These are phyloP conservation scores for Erpornis zantholeuca DNA, from an alignment of 2,113 vertebrate species.

Conservation along the genomic window DNA sequence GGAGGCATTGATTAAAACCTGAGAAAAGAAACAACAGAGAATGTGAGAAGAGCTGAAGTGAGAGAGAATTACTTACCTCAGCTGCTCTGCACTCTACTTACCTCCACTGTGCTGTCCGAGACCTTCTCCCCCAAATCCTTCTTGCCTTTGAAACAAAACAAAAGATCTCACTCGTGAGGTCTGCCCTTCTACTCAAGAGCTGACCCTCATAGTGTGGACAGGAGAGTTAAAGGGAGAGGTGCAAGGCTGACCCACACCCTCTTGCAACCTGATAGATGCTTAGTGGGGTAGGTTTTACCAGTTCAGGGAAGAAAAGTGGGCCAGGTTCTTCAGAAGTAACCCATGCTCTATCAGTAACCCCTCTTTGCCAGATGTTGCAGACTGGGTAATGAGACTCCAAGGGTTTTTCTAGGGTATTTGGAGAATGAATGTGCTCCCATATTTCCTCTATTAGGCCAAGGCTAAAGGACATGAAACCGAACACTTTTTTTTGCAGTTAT, in stretches of 20 bases:
- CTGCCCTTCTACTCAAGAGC: background rate
- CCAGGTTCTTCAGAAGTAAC: background rate
- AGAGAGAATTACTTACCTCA: slow-evolving; percentile 76
- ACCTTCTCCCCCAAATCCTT: slow-evolving; percentile 87
- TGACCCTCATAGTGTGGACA: background rate
- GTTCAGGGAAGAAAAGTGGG: background rate
- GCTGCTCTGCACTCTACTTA: slow-evolving; percentile 82
- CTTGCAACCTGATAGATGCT: background rate
- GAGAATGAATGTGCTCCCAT: background rate
- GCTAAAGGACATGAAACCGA: background rate
- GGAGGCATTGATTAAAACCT: slow-evolving; percentile 86
- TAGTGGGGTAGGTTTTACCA: background rate
- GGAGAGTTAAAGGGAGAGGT: background rate
- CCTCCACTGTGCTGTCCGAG: slow-evolving; percentile 91
- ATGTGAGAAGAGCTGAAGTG: slow-evolving; percentile 79
- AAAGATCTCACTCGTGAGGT: background rate
- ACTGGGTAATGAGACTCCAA: background rate
- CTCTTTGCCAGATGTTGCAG: background rate
- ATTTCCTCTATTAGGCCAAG: background rate
- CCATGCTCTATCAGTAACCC: background rate
- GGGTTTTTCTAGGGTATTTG: background rate
- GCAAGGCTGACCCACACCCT: background rate
- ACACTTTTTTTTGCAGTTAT: background rate
- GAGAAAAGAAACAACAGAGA: slow-evolving; percentile 85
- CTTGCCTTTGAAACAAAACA: slow-evolving; percentile 82